Conservation (phyloP, 2,113 vertebrate genomes). For the Nibea albiflora region DNA sequence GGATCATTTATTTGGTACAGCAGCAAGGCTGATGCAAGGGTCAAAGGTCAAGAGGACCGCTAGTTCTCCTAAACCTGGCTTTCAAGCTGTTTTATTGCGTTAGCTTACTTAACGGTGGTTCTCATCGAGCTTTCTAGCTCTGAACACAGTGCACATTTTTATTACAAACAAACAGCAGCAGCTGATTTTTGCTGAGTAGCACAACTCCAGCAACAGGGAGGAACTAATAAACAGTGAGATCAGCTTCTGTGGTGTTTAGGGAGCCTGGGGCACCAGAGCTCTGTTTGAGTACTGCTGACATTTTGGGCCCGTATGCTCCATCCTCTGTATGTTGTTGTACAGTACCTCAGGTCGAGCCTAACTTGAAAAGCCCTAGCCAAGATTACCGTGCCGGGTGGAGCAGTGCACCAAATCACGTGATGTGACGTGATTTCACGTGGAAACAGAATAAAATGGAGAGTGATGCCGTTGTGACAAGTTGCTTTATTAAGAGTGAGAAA, state of each 20-base stretch:
- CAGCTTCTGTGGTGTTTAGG: slow-evolving; percentile 7
- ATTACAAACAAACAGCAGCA: slow-evolving; percentile 16
- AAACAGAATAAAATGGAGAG: no score
- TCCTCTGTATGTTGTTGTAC: background rate
- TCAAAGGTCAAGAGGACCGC: slow-evolving; percentile 2
- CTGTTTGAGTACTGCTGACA: background rate
- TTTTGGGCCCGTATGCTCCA: background rate
- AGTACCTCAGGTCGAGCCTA: no score
- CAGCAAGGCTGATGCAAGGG: background rate
- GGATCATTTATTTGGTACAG: background rate
- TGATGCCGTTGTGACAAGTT: no score
- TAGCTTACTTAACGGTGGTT: background rate
- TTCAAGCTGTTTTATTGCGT: slow-evolving; percentile 10
- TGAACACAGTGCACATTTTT: background rate
- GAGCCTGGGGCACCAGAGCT: background rate
- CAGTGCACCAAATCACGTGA: no score
- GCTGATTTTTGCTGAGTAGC: slow-evolving; percentile 19
- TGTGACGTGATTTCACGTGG: no score
- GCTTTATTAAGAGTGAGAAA: no score
- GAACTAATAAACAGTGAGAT: slow-evolving; percentile 27
- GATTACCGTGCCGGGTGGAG: no score
- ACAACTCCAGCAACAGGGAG: slow-evolving; percentile 1
- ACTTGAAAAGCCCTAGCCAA: no score
- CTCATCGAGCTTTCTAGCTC: background rate
- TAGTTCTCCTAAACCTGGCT: background rate